Conservation (phyloP, 2,113 vertebrate genomes). For the Penelope pileata region DNA sequence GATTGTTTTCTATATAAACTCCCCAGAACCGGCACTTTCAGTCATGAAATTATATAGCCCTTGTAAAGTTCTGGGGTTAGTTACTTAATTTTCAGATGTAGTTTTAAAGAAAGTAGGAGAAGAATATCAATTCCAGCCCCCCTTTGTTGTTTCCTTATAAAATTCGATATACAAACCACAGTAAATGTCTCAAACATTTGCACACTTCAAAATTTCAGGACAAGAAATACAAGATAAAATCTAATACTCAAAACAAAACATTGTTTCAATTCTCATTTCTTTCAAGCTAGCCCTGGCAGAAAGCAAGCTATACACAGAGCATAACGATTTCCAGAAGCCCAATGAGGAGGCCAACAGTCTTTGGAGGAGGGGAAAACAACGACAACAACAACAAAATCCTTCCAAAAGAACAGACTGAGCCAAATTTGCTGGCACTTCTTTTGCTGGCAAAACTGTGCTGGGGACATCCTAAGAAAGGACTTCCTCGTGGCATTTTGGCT, state of each 20-base stretch:
- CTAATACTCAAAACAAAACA: neutral
- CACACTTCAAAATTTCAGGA: neutral
- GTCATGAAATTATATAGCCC: neutral
- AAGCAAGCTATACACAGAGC: constrained; percentile 64
- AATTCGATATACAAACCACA: neutral
- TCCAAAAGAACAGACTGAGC: constrained; percentile 50
- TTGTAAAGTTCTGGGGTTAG: neutral
- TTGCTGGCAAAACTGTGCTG: constrained; percentile 34
- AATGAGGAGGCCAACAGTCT: neutral
- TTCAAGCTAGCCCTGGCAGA: constrained; percentile 34
- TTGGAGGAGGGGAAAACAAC: neutral
- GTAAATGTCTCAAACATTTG: neutral
- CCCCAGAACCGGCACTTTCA: neutral
- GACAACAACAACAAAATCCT: neutral
- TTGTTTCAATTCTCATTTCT: neutral
- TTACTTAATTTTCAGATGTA: constrained; percentile 4
- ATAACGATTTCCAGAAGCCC: constrained; percentile 20
- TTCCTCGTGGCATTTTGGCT: constrained; percentile 48
- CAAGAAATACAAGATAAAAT: neutral
- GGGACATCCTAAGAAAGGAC: constrained; percentile 42
- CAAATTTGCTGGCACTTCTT: constrained; percentile 38
- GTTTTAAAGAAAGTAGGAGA: constrained; percentile 57
- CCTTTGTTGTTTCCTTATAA: neutral
- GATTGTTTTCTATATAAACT: neutral
- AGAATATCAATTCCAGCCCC: constrained; percentile 54